Evolutionary conservation across 2,113 vertebrate genomes (phyloP), one percentile per base, ranked within the genome.

Genomic region (Eudorcas thomsonii): DNA sequence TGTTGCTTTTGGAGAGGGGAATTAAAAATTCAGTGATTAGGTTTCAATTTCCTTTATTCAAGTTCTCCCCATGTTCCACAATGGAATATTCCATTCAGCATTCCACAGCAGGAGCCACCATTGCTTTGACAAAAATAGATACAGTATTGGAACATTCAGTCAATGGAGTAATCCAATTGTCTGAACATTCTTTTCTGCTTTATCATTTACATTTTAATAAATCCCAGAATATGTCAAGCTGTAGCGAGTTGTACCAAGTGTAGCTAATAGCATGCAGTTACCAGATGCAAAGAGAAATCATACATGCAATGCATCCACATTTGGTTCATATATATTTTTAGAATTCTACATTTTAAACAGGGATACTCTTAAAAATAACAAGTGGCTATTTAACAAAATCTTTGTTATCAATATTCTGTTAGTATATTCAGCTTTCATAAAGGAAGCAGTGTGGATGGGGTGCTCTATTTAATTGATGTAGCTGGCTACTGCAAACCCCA

Each of bases 201-300:
- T 98, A 98, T 99, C 98, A 98, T 98, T 98, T 95, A 98, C 98
- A 98, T 98, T 97, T 98, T 98, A 98, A 99, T 99, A 99, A 99
- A 99, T 99, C 98, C 88, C 98, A 91, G 98, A 60, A 30, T 95
- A 98, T 97, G 97, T 97, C 96, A 96, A 90, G 98, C 98, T 97
- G 97, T 71, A 98, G 80, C 96, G 60, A 91, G 94, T 98, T 97
- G 96, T 98, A 91, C 97, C 86, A 62, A 97, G 98, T 98, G 96
- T 89, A 98, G 96, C 91, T 97, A 97, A 91, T 96, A 98, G 97
- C 98, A 98, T 98, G 98, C 93, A 98, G 97, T 96, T 92, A 98
- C 97, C 98, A 99, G 98, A 98, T 98, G 98, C 98, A 98, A 84
- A 88, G 91, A 90, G 93, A 88, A 96, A 98, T 98, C 93, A 1